Conservation (phyloP, 2,797 vertebrate genomes). For the Girardinus metallicus region DNA sequence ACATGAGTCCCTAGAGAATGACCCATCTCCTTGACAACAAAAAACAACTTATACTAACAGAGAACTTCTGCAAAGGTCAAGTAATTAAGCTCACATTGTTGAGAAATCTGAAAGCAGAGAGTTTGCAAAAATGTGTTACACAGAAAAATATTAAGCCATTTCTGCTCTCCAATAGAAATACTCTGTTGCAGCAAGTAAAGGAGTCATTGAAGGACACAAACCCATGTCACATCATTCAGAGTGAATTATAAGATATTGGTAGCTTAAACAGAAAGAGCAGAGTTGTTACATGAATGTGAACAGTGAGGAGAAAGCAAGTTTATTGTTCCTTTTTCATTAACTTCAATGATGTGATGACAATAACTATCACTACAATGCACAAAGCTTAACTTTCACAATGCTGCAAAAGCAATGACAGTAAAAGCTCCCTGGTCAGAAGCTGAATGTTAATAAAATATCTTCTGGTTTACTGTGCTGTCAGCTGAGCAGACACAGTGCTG, state of each 20-base stretch:
- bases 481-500: conserved; percentile 45
- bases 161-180: too few relatives aligned
- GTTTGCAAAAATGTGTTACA: too few relatives aligned
- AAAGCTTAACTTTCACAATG: conserved; percentile 12
- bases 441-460: conserved; percentile 61
- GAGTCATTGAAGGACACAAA: background rate
- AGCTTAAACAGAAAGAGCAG: conserved; percentile 25
- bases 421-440: conserved; percentile 47
- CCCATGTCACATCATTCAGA: conserved; percentile 5
- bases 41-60: background rate
- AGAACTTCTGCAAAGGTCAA: background rate
- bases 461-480: conserved; percentile 37
- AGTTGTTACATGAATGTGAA: conserved; percentile 21
- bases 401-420: conserved; percentile 25
- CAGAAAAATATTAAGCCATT: too few relatives aligned
- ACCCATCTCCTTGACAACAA: too few relatives aligned
- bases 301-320: conserved; percentile 33
- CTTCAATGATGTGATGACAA: conserved; percentile 47
- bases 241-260: conserved; percentile 31
- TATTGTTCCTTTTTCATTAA: conserved; percentile 51
- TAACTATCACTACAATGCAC: conserved; percentile 43
- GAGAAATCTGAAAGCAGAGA: background rate
- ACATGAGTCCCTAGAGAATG: too few relatives aligned
- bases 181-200: background rate
- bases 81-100: background rate